A percentile compares a stretch with the other conserved stretches of the same genome.
Evolutionary conservation across 2,113 vertebrate genomes (phyloP).

Genomic region (Blennius ocellaris): DNA sequence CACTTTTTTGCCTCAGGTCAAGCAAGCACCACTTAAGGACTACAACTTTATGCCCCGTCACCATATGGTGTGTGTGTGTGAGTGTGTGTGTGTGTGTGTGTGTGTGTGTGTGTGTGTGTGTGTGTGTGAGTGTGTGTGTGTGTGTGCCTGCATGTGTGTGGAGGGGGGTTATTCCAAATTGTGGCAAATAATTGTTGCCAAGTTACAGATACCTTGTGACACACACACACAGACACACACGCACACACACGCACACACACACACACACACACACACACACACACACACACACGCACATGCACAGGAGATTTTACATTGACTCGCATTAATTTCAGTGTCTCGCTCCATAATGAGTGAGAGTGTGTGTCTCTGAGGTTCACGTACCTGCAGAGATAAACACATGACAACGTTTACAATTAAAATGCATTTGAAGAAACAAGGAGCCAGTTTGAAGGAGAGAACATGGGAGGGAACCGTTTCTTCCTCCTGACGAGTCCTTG

Average conservation of each 20-base stretch:
- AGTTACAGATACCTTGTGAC: slow-evolving; percentile 73
- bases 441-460: slow-evolving; percentile 56
- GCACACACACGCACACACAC: slow-evolving; percentile 8
- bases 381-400: too few species aligned
- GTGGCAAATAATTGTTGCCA: slow-evolving; percentile 80
- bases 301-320: too few species aligned
- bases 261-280: slow-evolving; percentile 21
- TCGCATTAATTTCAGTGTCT: slow-evolving; percentile 1
- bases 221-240: slow-evolving; percentile 25
- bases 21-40: slow-evolving; percentile 81
- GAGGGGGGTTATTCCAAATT: slow-evolving; percentile 57
- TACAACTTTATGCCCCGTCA: slow-evolving; percentile 69
- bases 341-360: too few species aligned
- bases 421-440: slow-evolving; percentile 73
- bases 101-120: not conserved
- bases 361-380: too few species aligned
- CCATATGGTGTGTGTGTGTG: slow-evolving; percentile 73
- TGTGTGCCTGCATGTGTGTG: too few species aligned
- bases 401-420: slow-evolving; percentile 50
- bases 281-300: slow-evolving; percentile 1
- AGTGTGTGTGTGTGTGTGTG: slow-evolving; percentile 25
- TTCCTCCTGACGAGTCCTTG: slow-evolving; percentile 51
- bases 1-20: slow-evolving; percentile 81
- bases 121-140: too few species aligned
- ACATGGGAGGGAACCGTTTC: slow-evolving; percentile 58